Evolutionary conservation across 92 coral and sea anemone species (phyloP), one percentile per base, ranked within the genome.

Genomic region (Chrysogorgia sp.): DNA sequence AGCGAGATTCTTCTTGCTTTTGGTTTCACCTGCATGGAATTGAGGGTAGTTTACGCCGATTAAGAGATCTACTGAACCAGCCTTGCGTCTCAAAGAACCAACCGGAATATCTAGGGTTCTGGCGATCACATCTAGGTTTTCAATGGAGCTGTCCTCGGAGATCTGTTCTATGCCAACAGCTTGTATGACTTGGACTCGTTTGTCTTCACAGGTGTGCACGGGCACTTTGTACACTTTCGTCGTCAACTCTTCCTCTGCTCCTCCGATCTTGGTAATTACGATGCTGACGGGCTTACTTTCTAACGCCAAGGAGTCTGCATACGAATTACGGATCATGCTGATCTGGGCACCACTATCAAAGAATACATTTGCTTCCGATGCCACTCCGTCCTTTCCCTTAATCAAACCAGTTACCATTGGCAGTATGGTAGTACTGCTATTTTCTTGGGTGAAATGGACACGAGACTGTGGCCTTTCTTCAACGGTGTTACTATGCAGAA

Each of bases 121-220:
- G 31, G 90, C 25, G 3, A 86, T 34, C 32, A 10, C 17, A 22
- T 35, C 47, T 7, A 68, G 34, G 37, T 86, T 40, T 23, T 67
- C 58, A 8, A 26, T 83, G 7, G 71, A 34, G 10, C 33, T 19
- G 4, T 82, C 81, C 32, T 71, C 56, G 7, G 87, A 77, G 58
- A 86, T 86, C 78, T 82, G 77, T 67, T 75, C 75, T 10, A 87
- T 86, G 60, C 90, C 84, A 13, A 76, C 50, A 1, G 90, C 90
- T 33, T 82, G 66, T 7, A 86, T 67, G 7, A 52, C 28, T 69
- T 82, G 80, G 15, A 82, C 72, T 26, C 41, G 40, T 9, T 17
- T 8, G 9, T 17, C 50, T 8, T 43, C 50, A 43, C 10, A 43
- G 9, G 50, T 43, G 50, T 17, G 17, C 17, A 43, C 50, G 17